These are phyloP conservation scores for Urosaurus nigricauda DNA, from an alignment of 2,797 vertebrate species.

Conservation along the genomic window DNA sequence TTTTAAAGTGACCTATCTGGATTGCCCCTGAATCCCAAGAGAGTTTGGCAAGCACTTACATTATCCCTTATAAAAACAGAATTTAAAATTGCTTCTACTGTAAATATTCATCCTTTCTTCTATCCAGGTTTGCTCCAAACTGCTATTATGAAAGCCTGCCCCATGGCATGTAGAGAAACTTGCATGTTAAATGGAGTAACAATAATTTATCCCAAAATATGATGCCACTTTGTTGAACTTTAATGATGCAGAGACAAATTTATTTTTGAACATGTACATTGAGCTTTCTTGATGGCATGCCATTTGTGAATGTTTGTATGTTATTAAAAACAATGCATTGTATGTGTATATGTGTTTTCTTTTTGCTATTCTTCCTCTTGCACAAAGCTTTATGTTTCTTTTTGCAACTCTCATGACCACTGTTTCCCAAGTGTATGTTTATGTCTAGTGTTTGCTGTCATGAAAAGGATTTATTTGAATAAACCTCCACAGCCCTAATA, in stretches of 20 bases:
- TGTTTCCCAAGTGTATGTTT: constrained; percentile 6
- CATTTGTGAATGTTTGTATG: constrained; percentile 1
- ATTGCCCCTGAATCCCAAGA: background rate
- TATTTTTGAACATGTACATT: constrained; percentile 19
- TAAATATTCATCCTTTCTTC: constrained; percentile 2
- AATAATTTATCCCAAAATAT: constrained; percentile 28
- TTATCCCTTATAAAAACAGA: background rate
- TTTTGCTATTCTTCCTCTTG: background rate
- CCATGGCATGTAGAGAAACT: background rate
- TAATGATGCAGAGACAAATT: constrained; percentile 8
- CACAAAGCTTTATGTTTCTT: background rate
- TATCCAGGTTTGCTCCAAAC: constrained; percentile 4
- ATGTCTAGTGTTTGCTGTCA: constrained; percentile 20
- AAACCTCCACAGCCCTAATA: constrained; percentile 16
- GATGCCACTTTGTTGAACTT: background rate
- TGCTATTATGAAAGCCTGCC: constrained; percentile 1
- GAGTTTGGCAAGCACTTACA: background rate
- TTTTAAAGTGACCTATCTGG: too few relatives aligned
- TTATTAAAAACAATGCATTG: background rate
- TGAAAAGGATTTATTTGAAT: constrained; percentile 24
- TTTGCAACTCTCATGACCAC: background rate
- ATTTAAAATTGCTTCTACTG: constrained; percentile 5
- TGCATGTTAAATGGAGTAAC: constrained; percentile 17
- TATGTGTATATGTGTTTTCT: too few relatives aligned
- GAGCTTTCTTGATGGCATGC: constrained; percentile 5